phyloP scores from a whole-genome alignment of 2,113 vertebrate genomes.

The Anseranas semipalmata region DNA sequence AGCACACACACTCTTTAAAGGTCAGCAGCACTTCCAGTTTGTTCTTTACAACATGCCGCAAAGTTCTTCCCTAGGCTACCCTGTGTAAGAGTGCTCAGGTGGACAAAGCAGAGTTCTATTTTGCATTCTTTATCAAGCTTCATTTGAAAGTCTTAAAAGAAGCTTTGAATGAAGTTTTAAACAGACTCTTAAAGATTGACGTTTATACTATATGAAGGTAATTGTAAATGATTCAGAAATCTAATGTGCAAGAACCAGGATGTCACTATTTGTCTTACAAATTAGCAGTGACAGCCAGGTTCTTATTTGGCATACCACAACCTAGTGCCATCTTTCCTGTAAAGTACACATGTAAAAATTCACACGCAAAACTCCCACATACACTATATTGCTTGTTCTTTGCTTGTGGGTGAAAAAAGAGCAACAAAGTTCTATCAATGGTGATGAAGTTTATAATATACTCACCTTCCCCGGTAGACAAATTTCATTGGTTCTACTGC shows the following conservation, averaged over 20 bases:
- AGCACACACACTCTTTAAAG: background rate
- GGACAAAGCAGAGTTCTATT: background rate
- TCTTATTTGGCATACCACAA: background rate
- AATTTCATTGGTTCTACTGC: conserved; percentile 98
- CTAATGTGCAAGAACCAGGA: background rate
- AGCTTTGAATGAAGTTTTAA: background rate
- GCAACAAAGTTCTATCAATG: background rate
- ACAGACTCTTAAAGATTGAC: background rate
- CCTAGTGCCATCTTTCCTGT: background rate
- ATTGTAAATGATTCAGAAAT: background rate
- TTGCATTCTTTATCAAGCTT: background rate
- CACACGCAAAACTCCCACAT: background rate
- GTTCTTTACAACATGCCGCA: background rate
- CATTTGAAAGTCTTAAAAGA: background rate
- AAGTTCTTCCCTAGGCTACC: background rate
- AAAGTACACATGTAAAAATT: background rate
- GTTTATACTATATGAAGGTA: background rate
- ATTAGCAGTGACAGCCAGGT: background rate
- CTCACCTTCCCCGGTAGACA: conserved; percentile 95
- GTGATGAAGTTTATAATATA: background rate
- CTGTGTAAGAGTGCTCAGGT: background rate
- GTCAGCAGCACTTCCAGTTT: background rate
- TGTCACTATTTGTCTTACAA: background rate
- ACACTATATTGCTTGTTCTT: background rate
- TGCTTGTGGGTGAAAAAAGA: background rate